Evolutionary conservation across 2,113 vertebrate genomes (phyloP).

Genomic region (Nansenia antarctica): DNA sequence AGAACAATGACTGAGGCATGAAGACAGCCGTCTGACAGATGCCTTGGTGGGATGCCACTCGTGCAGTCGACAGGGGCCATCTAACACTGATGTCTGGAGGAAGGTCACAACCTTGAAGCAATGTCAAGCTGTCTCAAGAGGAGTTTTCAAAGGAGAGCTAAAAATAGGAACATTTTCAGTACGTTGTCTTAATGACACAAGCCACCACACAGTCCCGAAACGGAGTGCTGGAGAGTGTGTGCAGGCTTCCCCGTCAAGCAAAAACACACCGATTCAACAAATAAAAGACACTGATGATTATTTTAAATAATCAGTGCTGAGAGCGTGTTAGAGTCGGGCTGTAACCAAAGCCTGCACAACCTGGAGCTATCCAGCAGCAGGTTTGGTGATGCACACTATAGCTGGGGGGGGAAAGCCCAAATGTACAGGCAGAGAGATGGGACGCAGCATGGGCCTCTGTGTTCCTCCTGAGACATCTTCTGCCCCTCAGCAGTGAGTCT

Average conservation of each 20-base stretch:
- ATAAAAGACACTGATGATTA: too few species aligned
- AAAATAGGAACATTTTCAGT: background rate
- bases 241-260: background rate
- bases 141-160: background rate
- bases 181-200: too few species aligned
- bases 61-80: background rate
- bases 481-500: too few species aligned
- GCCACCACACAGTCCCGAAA: background rate
- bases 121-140: background rate
- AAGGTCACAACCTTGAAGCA: background rate
- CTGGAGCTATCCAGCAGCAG: too few species aligned
- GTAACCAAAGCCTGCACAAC: background rate
- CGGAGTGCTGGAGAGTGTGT: background rate
- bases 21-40: background rate
- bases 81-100: background rate
- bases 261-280: background rate
- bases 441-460: too few species aligned
- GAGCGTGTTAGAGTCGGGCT: background rate
- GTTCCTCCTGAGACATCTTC: too few species aligned
- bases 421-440: too few species aligned
- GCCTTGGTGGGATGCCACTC: background rate
- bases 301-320: background rate
- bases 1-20: background rate
- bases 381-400: too few species aligned
- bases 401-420: too few species aligned